Evolutionary conservation across 1,140 invertebrate genomes (phyloP), one percentile per base, ranked within the genome.

Genomic region (Caenorhabditis inopinata): DNA sequence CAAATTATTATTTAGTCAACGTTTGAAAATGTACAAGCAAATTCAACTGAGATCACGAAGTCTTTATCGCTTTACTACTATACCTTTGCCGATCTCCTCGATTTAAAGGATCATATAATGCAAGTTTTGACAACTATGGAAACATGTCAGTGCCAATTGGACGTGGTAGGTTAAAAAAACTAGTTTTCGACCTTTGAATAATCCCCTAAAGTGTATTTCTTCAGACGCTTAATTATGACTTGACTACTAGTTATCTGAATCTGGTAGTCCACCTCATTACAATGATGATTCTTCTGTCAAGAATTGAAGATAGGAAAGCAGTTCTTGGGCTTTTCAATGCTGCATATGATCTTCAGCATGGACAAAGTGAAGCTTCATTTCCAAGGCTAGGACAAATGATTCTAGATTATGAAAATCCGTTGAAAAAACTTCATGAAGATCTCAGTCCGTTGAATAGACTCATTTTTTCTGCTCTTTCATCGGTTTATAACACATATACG

Each of bases 41-140:
- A 96, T 27, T 92, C 93, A 84, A 93, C 93, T 89, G 97, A 99
- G 87, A 96, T 99, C 18, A 95, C 96, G 76, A 98, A 98, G 88
- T 95, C 95, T 1, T 89, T 99, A 0, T 96, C 95, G 0, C 90
- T 98, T 0, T 99, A 99, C 89, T 99, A 99, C 88, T 97, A 97
- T 86, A 99, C 97, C 0, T 99, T 99, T 91, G 97, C 98, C n/a
- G 97, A 99, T 91, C 91, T 99, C 46, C 90, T 99, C 14, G 96
- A 98, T 89, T 96, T 98, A 85, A 98, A 98, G 89, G 97, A 99
- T 88, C 96, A 98, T 92, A 95, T 99, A 2, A 95, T 94, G 85
- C 96, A 98, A 89, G 90, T 99, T 47, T 90, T 99, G 3, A 98
- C 96, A 9, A 95, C 94, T n/a, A 97, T 99, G 92, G 96, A 98